Evolutionary conservation across 2,888 invertebrate genomes (phyloP).

Genomic region (Latrodectus elegans): DNA sequence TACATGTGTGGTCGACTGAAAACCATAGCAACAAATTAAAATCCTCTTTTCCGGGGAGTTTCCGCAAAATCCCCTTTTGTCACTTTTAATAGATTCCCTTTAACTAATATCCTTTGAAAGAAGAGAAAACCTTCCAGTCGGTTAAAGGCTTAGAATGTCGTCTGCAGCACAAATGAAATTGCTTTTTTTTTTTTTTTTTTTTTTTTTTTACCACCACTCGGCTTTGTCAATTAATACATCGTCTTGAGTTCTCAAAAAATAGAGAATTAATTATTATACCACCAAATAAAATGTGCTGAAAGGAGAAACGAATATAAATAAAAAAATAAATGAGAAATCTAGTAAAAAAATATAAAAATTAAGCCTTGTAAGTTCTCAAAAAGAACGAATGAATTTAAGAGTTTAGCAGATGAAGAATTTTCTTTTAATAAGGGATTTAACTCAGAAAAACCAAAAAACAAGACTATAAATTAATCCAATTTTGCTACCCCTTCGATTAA

Average conservation of each 20-base stretch:
- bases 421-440: conserved; percentile 20
- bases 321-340: background rate
- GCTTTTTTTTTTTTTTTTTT: too few relatives aligned
- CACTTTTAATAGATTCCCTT: too few relatives aligned
- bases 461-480: conserved; percentile 40
- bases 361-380: background rate
- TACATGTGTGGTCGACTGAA: too few relatives aligned
- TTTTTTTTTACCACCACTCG: too few relatives aligned
- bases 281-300: background rate
- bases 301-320: background rate
- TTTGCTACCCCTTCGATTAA: conserved; percentile 23
- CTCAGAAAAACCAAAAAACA: conserved; percentile 10
- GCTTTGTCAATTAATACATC: too few relatives aligned
- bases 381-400: background rate
- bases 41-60: too few relatives aligned
- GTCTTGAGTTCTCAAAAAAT: background rate
- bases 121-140: too few relatives aligned
- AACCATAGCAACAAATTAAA: too few relatives aligned
- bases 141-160: too few relatives aligned
- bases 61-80: too few relatives aligned
- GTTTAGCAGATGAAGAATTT: background rate
- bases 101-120: too few relatives aligned
- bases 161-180: too few relatives aligned
- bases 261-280: background rate
- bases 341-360: background rate